Percentiles rank a stretch among this genome's conserved stretches.
Conservation (phyloP, 2,797 vertebrate species). For the Rachycentron canadum region DNA sequence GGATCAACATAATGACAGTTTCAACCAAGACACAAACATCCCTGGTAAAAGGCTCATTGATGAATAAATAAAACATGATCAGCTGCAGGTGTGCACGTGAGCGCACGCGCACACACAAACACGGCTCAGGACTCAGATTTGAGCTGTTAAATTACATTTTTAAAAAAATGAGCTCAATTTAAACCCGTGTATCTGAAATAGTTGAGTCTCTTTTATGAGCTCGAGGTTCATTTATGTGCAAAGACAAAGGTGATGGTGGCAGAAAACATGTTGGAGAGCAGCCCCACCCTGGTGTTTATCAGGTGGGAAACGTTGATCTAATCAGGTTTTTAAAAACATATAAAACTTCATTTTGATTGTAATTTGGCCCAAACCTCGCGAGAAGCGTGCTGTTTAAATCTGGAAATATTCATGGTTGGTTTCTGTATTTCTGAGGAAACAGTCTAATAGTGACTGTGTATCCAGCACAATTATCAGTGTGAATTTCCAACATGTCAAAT, state of each 20-base stretch:
- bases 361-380: background rate
- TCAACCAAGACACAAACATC: background rate
- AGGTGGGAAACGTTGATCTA: background rate
- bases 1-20: background rate
- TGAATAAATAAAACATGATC: background rate
- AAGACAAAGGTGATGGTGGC: background rate
- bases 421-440: background rate
- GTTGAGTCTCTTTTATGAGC: background rate
- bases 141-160: background rate
- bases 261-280: slow-evolving; percentile 22
- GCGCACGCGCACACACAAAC: background rate
- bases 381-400: accelerated
- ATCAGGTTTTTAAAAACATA: no score
- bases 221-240: background rate
- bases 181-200: background rate
- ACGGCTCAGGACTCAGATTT: background rate
- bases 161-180: background rate
- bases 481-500: background rate
- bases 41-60: background rate
- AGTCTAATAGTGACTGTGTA: background rate
- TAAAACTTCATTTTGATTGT: no score
- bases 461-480: background rate
- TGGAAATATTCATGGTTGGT: background rate
- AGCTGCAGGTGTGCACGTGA: background rate
- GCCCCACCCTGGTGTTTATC: slow-evolving; percentile 36